A percentile compares a stretch with the other conserved stretches of the same genome.
phyloP scores from a whole-genome alignment of 1,140 invertebrate species.

The Ceratina calcarata region DNA sequence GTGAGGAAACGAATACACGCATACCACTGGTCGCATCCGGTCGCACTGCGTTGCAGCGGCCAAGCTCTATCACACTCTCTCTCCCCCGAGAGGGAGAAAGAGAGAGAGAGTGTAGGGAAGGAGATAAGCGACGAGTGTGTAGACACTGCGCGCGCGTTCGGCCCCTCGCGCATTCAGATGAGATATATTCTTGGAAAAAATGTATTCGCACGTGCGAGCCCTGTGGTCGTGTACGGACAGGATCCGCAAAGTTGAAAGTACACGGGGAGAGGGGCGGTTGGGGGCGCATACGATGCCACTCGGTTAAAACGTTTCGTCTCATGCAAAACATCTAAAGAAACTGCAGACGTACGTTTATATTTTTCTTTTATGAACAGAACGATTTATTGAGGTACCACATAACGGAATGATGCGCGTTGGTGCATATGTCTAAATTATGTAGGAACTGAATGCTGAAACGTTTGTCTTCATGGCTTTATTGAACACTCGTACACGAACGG shows the following conservation, averaged over 20 bases:
- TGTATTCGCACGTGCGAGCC: slow-evolving; percentile 23
- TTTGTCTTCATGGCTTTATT: slow-evolving; percentile 36
- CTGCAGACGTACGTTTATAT: background rate
- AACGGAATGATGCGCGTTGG: background rate
- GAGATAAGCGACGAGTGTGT: background rate
- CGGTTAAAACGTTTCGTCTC: background rate
- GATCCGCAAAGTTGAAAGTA: background rate
- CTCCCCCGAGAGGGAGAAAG: too few species aligned
- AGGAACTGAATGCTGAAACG: background rate
- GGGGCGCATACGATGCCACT: background rate
- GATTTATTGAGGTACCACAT: slow-evolving; percentile 42
- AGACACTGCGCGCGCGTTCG: slow-evolving; percentile 14
- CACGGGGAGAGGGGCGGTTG: too few species aligned
- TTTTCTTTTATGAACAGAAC: background rate
- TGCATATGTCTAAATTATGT: background rate
- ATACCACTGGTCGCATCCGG: slow-evolving; percentile 36
- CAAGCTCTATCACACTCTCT: slow-evolving; percentile 13
- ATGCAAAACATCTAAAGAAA: background rate
- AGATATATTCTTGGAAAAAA: slow-evolving; percentile 29
- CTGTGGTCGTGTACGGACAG: background rate
- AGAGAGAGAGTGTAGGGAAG: slow-evolving; percentile 5
- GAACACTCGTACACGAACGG: slow-evolving; percentile 21
- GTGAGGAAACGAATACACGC: slow-evolving; percentile 16
- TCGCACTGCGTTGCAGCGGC: slow-evolving; percentile 22
- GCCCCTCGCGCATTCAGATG: slow-evolving; percentile 21